Evolutionary conservation across 92 coral and sea anemone genomes (phyloP).

Genomic region (Umimayanthus kanabou): DNA sequence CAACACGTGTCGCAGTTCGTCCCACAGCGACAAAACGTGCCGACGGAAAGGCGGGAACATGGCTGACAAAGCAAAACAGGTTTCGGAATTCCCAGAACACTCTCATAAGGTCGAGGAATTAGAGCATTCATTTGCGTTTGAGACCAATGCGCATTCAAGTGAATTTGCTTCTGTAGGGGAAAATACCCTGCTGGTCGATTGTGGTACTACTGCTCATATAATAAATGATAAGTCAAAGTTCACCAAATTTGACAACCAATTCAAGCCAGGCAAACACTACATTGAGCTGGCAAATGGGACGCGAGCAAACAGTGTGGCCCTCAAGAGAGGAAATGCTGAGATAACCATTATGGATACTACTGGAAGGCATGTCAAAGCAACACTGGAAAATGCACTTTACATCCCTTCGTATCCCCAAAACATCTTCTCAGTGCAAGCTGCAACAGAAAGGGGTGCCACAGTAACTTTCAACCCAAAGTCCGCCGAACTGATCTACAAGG

Average conservation of each 20-base stretch:
- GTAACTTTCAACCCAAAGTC: conserved; percentile 46
- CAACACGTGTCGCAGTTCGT: conserved; percentile 36
- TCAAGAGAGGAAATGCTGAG: conserved; percentile 50
- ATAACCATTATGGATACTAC: conserved; percentile 46
- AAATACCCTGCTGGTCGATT: conserved; percentile 38
- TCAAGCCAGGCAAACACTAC: conserved; percentile 43
- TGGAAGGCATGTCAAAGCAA: conserved; percentile 43
- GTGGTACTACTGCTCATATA: conserved; percentile 36
- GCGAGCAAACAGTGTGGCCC: conserved; percentile 49
- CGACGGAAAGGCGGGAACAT: conserved; percentile 19
- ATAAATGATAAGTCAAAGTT: conserved; percentile 44
- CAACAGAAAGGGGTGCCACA: conserved; percentile 52
- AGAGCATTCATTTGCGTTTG: conserved; percentile 48
- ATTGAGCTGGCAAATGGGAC: conserved; percentile 55
- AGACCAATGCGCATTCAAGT: conserved; percentile 18
- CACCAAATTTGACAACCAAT: conserved; percentile 45
- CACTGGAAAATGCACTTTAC: conserved; percentile 51
- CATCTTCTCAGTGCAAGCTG: conserved; percentile 58
- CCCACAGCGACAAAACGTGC: conserved; percentile 31
- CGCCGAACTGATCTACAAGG: conserved; percentile 48
- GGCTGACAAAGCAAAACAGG: conserved; percentile 36
- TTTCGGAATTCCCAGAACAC: background rate
- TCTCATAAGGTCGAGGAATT: background rate
- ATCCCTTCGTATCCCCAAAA: conserved; percentile 49
- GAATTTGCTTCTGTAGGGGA: background rate